These are phyloP conservation scores for Schlechtendalia chinensis DNA, from an alignment of 1,140 invertebrate genomes.

Conservation along the genomic window DNA sequence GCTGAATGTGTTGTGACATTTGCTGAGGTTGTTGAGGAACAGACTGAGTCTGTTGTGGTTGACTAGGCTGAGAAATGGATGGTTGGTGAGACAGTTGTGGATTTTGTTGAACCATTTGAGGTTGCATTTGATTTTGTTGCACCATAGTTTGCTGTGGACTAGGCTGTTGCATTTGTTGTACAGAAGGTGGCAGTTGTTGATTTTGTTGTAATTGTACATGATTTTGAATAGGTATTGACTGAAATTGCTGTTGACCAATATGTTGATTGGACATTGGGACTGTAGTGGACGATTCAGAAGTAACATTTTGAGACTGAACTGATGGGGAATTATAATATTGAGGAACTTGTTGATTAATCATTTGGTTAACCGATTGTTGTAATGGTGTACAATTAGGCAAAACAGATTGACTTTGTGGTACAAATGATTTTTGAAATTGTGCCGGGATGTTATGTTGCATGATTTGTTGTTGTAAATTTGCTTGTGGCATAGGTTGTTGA, in stretches of 20 bases:
- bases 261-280: conserved; percentile 39
- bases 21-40: conserved; percentile 50
- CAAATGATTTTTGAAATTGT: conserved; percentile 45
- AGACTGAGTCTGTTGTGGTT: conserved; percentile 46
- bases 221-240: conserved; percentile 56
- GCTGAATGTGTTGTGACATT: conserved; percentile 42
- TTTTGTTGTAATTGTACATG: conserved; percentile 41
- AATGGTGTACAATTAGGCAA: conserved; percentile 33
- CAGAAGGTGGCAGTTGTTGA: conserved; percentile 35
- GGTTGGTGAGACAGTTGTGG: conserved; percentile 56
- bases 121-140: conserved; percentile 51
- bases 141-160: conserved; percentile 39
- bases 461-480: conserved; percentile 46
- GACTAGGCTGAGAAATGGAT: conserved; percentile 45
- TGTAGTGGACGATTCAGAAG: conserved; percentile 33
- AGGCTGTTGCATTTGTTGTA: conserved; percentile 50
- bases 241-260: conserved; percentile 57
- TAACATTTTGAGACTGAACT: conserved; percentile 45
- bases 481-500: conserved; percentile 37
- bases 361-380: conserved; percentile 42
- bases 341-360: conserved; percentile 49
- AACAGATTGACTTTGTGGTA: conserved; percentile 29
- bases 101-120: conserved; percentile 59
- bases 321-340: conserved; percentile 35
- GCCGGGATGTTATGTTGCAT: conserved; percentile 33